Conservation (phyloP, 1,140 invertebrate species). For the Ephestia elutella region DNA sequence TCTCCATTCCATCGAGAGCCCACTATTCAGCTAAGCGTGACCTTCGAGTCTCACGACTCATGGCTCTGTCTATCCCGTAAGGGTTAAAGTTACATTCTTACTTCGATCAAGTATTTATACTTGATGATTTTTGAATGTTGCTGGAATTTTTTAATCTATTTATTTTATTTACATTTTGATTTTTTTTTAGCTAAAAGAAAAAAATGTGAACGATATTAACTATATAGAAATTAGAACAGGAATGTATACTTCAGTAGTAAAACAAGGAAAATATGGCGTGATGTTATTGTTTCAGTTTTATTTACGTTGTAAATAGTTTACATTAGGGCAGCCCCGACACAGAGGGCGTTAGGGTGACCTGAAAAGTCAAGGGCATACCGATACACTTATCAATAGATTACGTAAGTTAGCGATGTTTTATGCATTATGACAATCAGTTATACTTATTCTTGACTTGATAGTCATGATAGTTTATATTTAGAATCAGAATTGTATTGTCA, state of each 20-base stretch:
- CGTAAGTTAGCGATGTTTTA: not conserved
- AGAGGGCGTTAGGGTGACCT: not conserved
- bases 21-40: no score
- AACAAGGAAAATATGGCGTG: not conserved
- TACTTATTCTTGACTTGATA: not conserved
- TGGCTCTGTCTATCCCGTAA: no score
- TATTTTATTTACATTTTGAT: no score
- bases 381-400: not conserved
- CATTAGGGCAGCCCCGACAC: not conserved
- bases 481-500: not conserved
- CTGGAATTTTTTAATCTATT: no score
- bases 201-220: no score
- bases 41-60: no score
- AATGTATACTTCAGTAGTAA: not conserved
- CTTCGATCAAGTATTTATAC: no score
- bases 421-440: not conserved
- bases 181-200: no score
- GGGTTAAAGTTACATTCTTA: no score
- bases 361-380: not conserved
- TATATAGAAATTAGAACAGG: no score
- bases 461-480: not conserved
- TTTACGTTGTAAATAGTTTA: not conserved
- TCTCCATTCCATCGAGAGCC: no score
- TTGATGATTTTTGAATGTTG: no score
- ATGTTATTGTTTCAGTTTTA: not conserved